Percentiles rank a stretch among this genome's conserved stretches.
Evolutionary conservation across 2,113 vertebrate genomes (phyloP).

Genomic region (Prunella fulvescens): DNA sequence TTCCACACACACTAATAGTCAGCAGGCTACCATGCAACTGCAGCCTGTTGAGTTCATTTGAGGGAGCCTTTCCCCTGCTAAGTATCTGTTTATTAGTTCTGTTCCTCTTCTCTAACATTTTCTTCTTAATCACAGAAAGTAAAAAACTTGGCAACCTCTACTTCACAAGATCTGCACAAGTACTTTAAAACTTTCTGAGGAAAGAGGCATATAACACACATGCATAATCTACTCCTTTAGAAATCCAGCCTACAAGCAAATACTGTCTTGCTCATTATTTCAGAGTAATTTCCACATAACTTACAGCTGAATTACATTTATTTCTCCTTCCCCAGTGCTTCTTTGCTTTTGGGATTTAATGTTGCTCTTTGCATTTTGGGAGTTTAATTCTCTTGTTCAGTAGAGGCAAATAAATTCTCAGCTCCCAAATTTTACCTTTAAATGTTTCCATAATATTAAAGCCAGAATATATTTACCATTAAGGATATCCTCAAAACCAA

Average conservation of each 20-base stretch:
- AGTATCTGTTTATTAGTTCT: background rate
- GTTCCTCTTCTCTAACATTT: background rate
- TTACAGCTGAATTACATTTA: background rate
- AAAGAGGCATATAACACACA: background rate
- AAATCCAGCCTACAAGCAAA: background rate
- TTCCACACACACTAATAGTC: background rate
- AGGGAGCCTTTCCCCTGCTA: background rate
- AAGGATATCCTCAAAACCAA: constrained; percentile 94
- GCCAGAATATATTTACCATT: constrained; percentile 76
- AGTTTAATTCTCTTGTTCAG: background rate
- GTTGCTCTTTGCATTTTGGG: background rate
- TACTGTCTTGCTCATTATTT: background rate
- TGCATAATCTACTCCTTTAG: background rate
- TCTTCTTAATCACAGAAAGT: background rate
- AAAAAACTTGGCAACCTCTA: background rate
- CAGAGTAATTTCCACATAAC: background rate
- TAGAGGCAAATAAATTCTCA: background rate
- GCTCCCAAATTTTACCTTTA: background rate
- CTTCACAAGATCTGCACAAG: background rate
- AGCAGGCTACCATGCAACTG: background rate
- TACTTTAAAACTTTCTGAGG: background rate
- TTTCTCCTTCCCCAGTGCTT: background rate
- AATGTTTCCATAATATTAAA: background rate
- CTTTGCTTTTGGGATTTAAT: background rate
- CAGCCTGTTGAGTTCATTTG: background rate